Conservation (phyloP, 2,113 vertebrate species). For the Bubo blakistoni region DNA sequence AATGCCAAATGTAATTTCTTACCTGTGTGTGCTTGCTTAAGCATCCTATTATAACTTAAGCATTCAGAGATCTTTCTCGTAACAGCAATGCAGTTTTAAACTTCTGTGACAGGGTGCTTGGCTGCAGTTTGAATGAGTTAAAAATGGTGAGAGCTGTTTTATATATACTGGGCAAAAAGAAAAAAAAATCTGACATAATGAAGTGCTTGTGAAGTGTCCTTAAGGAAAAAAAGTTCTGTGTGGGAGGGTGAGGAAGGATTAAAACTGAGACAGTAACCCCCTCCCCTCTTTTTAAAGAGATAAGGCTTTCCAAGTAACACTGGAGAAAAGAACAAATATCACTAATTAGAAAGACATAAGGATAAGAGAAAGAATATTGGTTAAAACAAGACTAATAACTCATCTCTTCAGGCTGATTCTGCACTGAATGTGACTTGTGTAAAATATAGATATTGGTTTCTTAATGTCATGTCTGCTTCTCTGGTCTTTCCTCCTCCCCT, state of each 20-base stretch:
- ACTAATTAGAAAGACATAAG: background rate
- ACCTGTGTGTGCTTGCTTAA: background rate
- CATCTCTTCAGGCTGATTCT: background rate
- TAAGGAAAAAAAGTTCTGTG: background rate
- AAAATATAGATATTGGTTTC: background rate
- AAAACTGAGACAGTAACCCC: background rate
- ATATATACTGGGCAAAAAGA: background rate
- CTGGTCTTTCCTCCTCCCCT: background rate
- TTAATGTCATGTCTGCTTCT: background rate
- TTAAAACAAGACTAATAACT: background rate
- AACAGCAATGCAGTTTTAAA: background rate
- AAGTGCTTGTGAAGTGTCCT: constrained; percentile 10
- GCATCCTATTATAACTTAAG: background rate
- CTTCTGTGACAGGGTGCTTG: constrained; percentile 1
- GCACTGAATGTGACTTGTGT: background rate
- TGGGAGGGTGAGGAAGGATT: constrained; percentile 43
- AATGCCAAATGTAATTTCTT: too few species aligned
- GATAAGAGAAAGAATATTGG: background rate
- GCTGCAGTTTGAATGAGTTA: constrained; percentile 18
- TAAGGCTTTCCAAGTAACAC: background rate
- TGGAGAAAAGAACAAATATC: background rate
- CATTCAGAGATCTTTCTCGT: background rate
- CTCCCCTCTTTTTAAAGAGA: background rate
- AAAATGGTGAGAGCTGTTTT: constrained; percentile 14
- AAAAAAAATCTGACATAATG: background rate